These are phyloP conservation scores for Ceyx cyanopectus DNA, from an alignment of 2,113 vertebrate genomes.

Conservation along the genomic window DNA sequence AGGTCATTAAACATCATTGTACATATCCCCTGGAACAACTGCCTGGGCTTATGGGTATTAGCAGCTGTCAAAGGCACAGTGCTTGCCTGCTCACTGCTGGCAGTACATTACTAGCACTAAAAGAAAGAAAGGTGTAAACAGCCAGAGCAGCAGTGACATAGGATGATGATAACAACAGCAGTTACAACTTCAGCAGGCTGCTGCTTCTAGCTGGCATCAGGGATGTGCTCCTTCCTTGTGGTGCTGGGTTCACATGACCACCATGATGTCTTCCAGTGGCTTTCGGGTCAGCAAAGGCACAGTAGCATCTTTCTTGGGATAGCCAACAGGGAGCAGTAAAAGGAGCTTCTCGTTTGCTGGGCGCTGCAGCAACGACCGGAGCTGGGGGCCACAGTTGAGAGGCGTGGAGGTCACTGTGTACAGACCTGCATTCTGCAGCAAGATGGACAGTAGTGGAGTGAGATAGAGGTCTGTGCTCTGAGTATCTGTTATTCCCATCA, in stretches of 20 bases:
- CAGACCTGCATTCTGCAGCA: slow-evolving; percentile 87
- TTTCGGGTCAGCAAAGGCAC: slow-evolving; percentile 89
- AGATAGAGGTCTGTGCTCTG: neutral
- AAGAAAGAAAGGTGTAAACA: neutral
- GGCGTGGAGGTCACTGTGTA: slow-evolving; percentile 93
- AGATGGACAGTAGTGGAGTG: neutral
- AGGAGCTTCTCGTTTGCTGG: slow-evolving; percentile 92
- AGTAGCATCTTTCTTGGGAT: slow-evolving; percentile 84
- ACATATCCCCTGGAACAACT: neutral
- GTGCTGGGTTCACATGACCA: slow-evolving; percentile 76
- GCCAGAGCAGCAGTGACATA: neutral
- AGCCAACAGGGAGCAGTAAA: slow-evolving; percentile 92
- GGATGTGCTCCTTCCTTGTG: neutral
- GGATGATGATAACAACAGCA: neutral
- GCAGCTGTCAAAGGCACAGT: neutral
- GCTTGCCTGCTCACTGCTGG: neutral
- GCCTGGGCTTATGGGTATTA: neutral
- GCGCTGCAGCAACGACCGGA: slow-evolving; percentile 85
- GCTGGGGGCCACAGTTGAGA: slow-evolving; percentile 92
- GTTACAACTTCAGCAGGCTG: neutral
- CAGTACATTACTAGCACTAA: neutral
- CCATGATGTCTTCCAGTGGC: slow-evolving; percentile 85
- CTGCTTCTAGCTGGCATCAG: neutral
- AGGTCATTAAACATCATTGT: neutral
- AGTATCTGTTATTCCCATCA: neutral